Evolutionary conservation across 1,140 invertebrate species (phyloP), one percentile per base, ranked within the genome.

Genomic region (Hestina assimilis): DNA sequence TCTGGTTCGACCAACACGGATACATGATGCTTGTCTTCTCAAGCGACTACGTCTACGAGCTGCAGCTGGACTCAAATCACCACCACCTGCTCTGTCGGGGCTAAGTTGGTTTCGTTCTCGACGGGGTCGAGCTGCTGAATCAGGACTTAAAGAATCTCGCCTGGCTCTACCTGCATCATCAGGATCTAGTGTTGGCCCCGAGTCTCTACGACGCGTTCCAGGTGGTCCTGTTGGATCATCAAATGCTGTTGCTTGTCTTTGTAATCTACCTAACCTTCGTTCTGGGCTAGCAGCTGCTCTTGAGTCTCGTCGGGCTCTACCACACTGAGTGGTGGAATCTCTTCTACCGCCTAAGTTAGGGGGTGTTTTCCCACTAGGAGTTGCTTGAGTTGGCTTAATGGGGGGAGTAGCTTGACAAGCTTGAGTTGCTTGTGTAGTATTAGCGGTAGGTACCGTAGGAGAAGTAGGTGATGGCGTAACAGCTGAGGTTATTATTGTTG

Each of bases 221-320:
- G 94, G 93, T 20, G 94, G 94, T 48, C 94, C 87, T 38, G 87
- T 91, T 46, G 93, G 93, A 81, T 97, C 96, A 82, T 97, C 96
- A 79, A 96, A 95, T 31, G 96, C 94, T 3, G 96, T 96, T 6
- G 95, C 94, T 89, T 97, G 96, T 29, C 96, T 90, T 66, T 94
- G 94, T 38, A 97, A 86, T 42, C 95, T 90, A 43, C 94, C 92
- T 31, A 93, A 83, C 72, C 94, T 92, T 5, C 92, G 89, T 79
- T 95, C 93, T 21, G 92, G 92, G 72, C 92, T 92, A n/a, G 91
- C 92, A n/a, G 91, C 83, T 8, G 91, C 89, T 51, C 93, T 88
- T 7, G 93, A 94, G 79, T 94, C 93, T 54, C 93, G 83, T 35
- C 94, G 87, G 41, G 91, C 91, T 54, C 88, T 72, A 80, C 94